Evolutionary conservation across 2,888 invertebrate genomes (phyloP).

Genomic region (Petrolisthes manimaculis): DNA sequence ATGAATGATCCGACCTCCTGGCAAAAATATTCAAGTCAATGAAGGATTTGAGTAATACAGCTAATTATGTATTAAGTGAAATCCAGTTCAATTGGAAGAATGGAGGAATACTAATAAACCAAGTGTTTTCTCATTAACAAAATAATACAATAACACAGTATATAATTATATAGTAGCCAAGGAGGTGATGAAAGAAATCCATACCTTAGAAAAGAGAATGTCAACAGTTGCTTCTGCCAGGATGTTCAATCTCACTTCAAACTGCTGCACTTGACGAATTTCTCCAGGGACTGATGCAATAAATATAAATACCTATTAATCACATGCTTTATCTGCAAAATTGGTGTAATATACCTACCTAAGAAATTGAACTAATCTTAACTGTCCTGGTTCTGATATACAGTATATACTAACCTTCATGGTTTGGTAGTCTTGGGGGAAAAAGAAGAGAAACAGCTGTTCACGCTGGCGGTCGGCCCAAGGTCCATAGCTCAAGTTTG

Average conservation of each 20-base stretch:
- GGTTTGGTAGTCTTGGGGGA: conserved; percentile 75
- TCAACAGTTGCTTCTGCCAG: conserved; percentile 95
- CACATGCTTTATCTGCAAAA: not conserved
- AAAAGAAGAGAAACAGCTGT: conserved; percentile 94
- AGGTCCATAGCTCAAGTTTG: conserved; percentile 91
- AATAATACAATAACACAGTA: not conserved
- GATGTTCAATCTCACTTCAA: conserved; percentile 91
- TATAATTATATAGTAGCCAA: not conserved
- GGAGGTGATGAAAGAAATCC: not conserved
- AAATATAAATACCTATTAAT: not conserved
- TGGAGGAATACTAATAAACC: no score
- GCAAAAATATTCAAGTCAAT: no score
- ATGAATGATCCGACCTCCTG: no score
- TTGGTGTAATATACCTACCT: not conserved
- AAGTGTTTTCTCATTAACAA: no score
- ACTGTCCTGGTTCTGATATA: no score
- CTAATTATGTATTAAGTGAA: no score
- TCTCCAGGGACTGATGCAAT: conserved; percentile 84
- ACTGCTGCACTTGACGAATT: conserved; percentile 87
- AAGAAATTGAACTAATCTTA: not conserved
- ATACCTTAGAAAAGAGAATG: conserved; percentile 90
- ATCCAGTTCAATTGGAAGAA: no score
- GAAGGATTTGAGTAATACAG: no score
- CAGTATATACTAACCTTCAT: conserved; percentile 44
- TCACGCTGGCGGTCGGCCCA: conserved; percentile 99